phyloP scores from a whole-genome alignment of 2,113 vertebrate species.

The Tetrao urogallus region DNA sequence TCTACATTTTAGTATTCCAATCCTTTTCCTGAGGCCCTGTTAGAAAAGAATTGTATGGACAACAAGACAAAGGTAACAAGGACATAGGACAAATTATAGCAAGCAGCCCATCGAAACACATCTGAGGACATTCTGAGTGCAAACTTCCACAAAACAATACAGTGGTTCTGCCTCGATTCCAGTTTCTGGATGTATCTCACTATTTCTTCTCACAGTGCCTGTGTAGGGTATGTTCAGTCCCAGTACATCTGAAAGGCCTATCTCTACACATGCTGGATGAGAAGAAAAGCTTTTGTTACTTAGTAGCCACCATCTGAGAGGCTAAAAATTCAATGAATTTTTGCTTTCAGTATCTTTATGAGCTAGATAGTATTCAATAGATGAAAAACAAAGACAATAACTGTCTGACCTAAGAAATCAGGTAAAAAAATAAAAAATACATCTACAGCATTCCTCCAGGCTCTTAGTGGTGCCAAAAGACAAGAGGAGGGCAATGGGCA shows the following conservation, averaged over 20 bases:
- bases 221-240: not conserved
- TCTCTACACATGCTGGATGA: not conserved
- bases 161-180: not conserved
- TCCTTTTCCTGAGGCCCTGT: conserved; percentile 31
- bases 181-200: not conserved
- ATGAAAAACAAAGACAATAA: not conserved
- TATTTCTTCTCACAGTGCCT: not conserved
- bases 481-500: not conserved
- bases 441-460: not conserved
- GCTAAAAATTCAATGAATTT: not conserved
- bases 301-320: not conserved
- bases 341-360: not conserved
- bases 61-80: not conserved
- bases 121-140: not conserved
- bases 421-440: not conserved
- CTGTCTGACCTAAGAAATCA: not conserved
- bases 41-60: conserved; percentile 38
- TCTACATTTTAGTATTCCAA: not conserved
- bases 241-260: not conserved
- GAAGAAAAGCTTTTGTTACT: not conserved
- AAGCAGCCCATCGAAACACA: conserved; percentile 28
- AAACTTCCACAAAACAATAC: not conserved
- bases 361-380: not conserved
- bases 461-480: not conserved
- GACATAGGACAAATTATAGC: not conserved